Evolutionary conservation across 2,113 vertebrate genomes (phyloP), one percentile per base, ranked within the genome.

Genomic region (Penelope pileata): DNA sequence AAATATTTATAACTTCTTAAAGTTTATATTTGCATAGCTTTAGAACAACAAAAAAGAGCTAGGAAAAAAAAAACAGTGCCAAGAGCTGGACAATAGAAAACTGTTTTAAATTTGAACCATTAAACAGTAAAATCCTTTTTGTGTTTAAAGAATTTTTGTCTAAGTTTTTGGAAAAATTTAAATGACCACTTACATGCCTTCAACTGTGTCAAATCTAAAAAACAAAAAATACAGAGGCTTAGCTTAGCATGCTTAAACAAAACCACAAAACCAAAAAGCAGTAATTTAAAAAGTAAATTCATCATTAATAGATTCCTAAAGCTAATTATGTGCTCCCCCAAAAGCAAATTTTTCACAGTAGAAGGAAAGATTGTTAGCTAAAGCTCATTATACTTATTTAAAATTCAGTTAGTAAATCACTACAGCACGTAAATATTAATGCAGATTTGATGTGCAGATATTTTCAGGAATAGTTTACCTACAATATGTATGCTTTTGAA

Each of bases 141-240:
- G 88, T 92, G 80, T 54, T 83, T 91, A 94, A 90, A 92, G 29
- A 91, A 92, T 84, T 95, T 91, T 81, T 95, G 80, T 92, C 78
- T 75, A 92, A 95, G 93, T 79, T 91, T 56, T 97, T 96, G 42
- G 96, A 97, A 98, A 97, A 97, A 98, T 94, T 97, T 96, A 98
- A 98, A 98, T 97, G 95, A 98, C 98, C 98, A 99, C 98, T 99
- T 99, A 99, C 98, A 99, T 99, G 98, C 99, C 98, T 98, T 99
- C 98, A 98, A 98, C 98, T 98, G 98, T 98, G 97, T 99, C 98
- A 98, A 95, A 97, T 99, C 99, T 99, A 99, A 98, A 99, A 98
- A 98, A 97, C 93, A 97, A 96, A 98, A 98, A 98, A 98, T 94
- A 98, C 95, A 98, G 96, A 98, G 91, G 98, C 98, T 98, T 98